Evolutionary conservation across 2,113 vertebrate species (phyloP).

Genomic region (Tichodroma muraria): DNA sequence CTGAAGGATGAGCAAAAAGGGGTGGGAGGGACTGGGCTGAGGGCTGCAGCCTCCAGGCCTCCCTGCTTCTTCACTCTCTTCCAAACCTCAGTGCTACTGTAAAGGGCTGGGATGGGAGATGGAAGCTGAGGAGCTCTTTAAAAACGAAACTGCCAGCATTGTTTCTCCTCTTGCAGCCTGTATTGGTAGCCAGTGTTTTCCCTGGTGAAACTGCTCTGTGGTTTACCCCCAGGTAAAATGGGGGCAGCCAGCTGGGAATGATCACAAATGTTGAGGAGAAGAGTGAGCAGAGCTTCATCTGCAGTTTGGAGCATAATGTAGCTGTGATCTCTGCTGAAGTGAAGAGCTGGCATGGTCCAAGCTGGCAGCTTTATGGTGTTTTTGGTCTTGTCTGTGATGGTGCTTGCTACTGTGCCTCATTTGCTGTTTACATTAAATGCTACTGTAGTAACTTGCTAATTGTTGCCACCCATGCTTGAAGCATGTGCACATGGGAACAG

Average conservation of each 20-base stretch:
- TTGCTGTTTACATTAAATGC: constrained; percentile 6
- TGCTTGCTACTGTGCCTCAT: constrained; percentile 34
- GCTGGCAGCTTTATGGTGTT: not conserved
- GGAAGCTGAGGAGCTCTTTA: not conserved
- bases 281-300: not conserved
- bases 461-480: not conserved
- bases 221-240: not conserved
- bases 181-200: not conserved
- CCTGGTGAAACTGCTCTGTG: not conserved
- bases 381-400: not conserved
- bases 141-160: not conserved
- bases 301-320: not conserved
- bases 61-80: not conserved
- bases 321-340: not conserved
- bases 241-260: not conserved
- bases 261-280: not conserved
- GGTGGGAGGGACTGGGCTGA: rapidly evolving
- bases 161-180: not conserved
- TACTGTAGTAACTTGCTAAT: not conserved
- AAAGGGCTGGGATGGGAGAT: not conserved
- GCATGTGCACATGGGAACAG: rapidly evolving
- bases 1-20: not conserved
- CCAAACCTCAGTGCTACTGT: rapidly evolving
- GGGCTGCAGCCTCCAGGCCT: not conserved
- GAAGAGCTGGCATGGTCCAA: not conserved